These are phyloP conservation scores for Rhabdornis inornatus DNA, from an alignment of 2,113 vertebrate genomes.

Conservation along the genomic window DNA sequence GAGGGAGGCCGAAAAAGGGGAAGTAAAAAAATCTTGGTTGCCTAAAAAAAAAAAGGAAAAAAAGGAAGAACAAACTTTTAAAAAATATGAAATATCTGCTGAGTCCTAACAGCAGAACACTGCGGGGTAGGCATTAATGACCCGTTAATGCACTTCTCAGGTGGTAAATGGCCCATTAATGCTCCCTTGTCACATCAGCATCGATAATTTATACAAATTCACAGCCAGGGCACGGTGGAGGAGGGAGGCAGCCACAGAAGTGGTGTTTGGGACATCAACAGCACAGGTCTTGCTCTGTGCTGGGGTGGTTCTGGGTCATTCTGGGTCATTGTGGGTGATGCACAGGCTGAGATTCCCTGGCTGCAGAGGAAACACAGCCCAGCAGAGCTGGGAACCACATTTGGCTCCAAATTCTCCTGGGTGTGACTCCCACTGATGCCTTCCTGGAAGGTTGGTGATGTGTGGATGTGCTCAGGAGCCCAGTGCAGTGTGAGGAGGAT, in stretches of 20 bases:
- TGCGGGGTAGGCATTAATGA: conserved; percentile 12
- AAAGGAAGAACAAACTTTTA: not conserved
- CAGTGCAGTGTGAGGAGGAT: too few relatives aligned
- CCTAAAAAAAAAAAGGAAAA: not conserved
- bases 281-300: not conserved
- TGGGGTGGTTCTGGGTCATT: too few relatives aligned
- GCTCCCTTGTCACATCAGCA: not conserved
- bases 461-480: too few relatives aligned
- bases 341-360: too few relatives aligned
- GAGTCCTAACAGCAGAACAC: not conserved
- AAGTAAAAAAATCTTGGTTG: not conserved
- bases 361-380: too few relatives aligned
- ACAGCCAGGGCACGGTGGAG: not conserved
- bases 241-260: not conserved
- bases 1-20: not conserved
- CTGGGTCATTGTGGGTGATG: too few relatives aligned
- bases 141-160: conserved; percentile 31
- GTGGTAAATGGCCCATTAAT: conserved; percentile 47
- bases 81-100: not conserved
- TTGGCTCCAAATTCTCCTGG: too few relatives aligned
- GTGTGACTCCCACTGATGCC: too few relatives aligned
- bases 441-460: too few relatives aligned
- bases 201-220: not conserved
- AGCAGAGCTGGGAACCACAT: too few relatives aligned
- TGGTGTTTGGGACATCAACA: not conserved